Conservation (phyloP, 2,888 invertebrate species). For the Norana najaformis region DNA sequence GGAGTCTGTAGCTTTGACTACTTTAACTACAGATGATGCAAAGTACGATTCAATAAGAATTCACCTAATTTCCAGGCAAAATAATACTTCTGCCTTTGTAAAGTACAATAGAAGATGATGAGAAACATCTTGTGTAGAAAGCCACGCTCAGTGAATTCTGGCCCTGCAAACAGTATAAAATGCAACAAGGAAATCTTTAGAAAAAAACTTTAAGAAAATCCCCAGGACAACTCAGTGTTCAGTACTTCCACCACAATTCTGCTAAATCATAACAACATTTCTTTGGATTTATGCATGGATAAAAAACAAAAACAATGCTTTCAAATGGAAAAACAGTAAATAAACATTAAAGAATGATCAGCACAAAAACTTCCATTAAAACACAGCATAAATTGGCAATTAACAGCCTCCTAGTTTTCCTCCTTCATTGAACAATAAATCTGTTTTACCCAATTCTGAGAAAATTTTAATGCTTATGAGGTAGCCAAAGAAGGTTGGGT, state of each 20-base stretch:
- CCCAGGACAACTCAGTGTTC: not conserved
- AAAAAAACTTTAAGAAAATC: not conserved
- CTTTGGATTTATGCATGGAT: not conserved
- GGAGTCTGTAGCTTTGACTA: no score
- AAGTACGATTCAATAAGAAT: not conserved
- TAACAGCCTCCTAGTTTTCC: no score
- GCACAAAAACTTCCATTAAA: not conserved
- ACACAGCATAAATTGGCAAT: not conserved
- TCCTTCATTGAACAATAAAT: not conserved
- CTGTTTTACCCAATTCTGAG: not conserved
- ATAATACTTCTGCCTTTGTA: slow-evolving; percentile 89
- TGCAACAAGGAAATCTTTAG: not conserved
- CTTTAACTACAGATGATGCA: not conserved
- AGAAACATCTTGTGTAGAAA: slow-evolving; percentile 75
- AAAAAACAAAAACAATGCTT: not conserved
- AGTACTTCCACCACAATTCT: not conserved
- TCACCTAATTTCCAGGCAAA: slow-evolving; percentile 85
- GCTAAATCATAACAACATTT: not conserved
- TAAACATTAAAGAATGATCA: slow-evolving; percentile 9
- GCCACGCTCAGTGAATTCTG: slow-evolving; percentile 49
- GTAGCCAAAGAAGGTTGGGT: not conserved
- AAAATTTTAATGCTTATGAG: not conserved
- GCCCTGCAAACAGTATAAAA: slow-evolving; percentile 23
- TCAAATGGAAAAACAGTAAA: not conserved
- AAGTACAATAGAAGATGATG: slow-evolving; percentile 75